Evolutionary conservation across 2,888 invertebrate species (phyloP).

Genomic region (Drosophila greeni): DNA sequence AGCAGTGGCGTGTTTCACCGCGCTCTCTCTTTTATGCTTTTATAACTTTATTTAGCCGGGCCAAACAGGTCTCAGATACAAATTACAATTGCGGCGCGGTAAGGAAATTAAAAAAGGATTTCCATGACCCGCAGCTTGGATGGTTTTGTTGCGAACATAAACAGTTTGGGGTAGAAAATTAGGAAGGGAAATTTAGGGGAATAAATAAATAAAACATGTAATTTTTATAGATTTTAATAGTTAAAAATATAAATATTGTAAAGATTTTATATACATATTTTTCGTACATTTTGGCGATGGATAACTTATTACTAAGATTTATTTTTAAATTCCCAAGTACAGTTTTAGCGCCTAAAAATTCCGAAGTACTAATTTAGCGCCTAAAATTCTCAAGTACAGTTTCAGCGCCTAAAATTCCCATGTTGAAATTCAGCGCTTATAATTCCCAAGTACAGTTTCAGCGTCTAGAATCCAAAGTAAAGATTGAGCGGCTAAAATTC

Average conservation of each 20-base stretch:
- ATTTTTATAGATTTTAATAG: not conserved
- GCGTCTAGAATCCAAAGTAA: too few relatives aligned
- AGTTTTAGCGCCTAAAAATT: too few relatives aligned
- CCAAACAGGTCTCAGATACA: constrained; percentile 61
- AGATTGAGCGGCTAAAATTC: too few relatives aligned
- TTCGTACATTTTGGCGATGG: too few relatives aligned
- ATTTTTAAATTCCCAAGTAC: too few relatives aligned
- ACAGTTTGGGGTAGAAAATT: not conserved
- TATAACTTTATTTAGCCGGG: constrained; percentile 72
- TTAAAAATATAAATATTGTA: too few relatives aligned
- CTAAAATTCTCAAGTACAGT: not conserved
- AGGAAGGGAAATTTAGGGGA: not conserved
- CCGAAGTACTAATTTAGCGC: not conserved
- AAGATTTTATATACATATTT: too few relatives aligned
- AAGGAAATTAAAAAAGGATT: constrained; percentile 70
- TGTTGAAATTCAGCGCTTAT: too few relatives aligned
- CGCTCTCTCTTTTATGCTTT: constrained; percentile 58
- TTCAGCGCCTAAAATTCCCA: too few relatives aligned
- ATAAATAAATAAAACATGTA: not conserved
- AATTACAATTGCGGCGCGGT: constrained; percentile 68
- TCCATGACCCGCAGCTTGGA: constrained; percentile 24
- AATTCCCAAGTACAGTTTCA: too few relatives aligned
- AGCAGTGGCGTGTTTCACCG: constrained; percentile 62
- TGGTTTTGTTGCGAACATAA: not conserved
- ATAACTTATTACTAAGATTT: too few relatives aligned